phyloP scores from a whole-genome alignment of 2,888 invertebrate genomes.

The Polyommatus icarus region DNA sequence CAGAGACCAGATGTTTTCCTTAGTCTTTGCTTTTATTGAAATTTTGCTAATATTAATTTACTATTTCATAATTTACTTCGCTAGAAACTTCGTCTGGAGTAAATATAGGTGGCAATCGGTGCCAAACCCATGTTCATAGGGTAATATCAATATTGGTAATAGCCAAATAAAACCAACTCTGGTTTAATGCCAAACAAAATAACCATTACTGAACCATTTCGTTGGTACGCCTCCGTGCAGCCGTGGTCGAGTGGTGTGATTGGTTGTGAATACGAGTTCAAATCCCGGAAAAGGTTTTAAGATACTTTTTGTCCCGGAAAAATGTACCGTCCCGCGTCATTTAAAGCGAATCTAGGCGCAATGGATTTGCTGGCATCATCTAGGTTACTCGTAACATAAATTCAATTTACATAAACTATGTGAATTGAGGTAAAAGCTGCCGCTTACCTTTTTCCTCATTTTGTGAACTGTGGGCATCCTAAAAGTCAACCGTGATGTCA shows the following conservation, averaged over 20 bases:
- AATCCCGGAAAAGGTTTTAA: too few species aligned
- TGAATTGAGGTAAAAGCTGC: not conserved
- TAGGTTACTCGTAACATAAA: not conserved
- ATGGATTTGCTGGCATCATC: too few species aligned
- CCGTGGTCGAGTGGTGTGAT: not conserved
- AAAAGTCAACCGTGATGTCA: not conserved
- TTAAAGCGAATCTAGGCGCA: too few species aligned
- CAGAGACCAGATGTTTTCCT: too few species aligned
- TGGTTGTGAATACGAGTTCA: not conserved
- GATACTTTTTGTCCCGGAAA: too few species aligned
- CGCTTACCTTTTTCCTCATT: not conserved
- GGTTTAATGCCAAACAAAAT: conserved; percentile 25
- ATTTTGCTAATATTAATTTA: not conserved
- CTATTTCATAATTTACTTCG: not conserved
- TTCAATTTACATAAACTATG: not conserved
- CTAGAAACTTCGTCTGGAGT: not conserved
- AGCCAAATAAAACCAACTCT: conserved; percentile 8
- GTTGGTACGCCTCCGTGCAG: not conserved
- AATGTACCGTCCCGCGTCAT: too few species aligned
- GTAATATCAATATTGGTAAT: conserved; percentile 23
- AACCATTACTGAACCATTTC: not conserved
- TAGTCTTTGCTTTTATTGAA: too few species aligned
- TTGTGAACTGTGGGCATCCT: not conserved
- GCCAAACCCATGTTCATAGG: conserved; percentile 25
- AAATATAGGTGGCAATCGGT: conserved; percentile 22